Evolutionary conservation across 1,140 invertebrate genomes (phyloP).

Genomic region (Marisa cornuarietis): DNA sequence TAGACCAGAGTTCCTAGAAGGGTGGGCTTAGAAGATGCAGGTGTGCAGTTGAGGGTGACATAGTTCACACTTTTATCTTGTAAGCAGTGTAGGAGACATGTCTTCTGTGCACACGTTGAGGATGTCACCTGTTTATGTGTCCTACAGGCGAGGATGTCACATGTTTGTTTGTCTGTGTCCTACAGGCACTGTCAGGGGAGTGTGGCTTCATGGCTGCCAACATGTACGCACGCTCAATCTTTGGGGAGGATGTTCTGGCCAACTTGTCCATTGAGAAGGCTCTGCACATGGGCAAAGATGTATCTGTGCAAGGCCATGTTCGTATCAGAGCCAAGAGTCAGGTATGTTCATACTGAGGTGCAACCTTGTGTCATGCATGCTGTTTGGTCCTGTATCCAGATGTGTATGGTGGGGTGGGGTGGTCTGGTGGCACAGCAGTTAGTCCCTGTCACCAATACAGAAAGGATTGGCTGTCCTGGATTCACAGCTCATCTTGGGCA

Average conservation of each 20-base stretch:
- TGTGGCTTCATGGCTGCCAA: conserved; percentile 99
- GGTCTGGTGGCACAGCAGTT: too few relatives aligned
- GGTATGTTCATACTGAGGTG: conserved; percentile 67
- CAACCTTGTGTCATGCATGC: too few relatives aligned
- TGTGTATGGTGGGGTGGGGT: too few relatives aligned
- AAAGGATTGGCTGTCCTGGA: too few relatives aligned
- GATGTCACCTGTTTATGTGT: background rate
- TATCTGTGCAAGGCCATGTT: conserved; percentile 94
- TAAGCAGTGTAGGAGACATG: too few relatives aligned
- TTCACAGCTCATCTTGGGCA: too few relatives aligned
- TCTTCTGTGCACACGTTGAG: background rate
- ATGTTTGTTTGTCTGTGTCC: conserved; percentile 25
- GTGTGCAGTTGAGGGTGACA: too few relatives aligned
- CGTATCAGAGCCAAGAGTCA: conserved; percentile 98
- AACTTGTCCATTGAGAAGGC: conserved; percentile 98
- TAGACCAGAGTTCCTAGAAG: too few relatives aligned
- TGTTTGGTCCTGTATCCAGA: too few relatives aligned
- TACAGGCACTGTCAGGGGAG: conserved; percentile 88
- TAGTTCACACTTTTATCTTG: too few relatives aligned
- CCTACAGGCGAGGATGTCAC: background rate
- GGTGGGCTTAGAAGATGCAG: too few relatives aligned
- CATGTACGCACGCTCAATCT: conserved; percentile 98
- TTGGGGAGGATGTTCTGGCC: conserved; percentile 98
- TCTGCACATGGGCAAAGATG: conserved; percentile 80
- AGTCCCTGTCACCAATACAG: too few relatives aligned